phyloP scores from a whole-genome alignment of 2,113 vertebrate genomes.

The Mormyrus iriodes region DNA sequence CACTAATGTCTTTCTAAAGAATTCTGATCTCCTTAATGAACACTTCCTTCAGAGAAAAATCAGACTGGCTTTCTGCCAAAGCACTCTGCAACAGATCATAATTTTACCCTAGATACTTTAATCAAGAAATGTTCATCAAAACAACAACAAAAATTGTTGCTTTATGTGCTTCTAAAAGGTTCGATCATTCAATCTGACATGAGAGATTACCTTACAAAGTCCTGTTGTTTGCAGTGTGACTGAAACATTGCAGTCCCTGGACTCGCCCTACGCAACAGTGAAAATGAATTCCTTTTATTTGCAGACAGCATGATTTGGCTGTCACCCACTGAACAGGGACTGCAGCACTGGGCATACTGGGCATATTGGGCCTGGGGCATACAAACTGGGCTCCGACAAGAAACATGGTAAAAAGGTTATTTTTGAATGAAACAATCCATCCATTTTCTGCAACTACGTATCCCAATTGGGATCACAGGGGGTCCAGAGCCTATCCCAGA shows the following conservation, averaged over 20 bases:
- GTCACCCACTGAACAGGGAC: background rate
- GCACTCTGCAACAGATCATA: background rate
- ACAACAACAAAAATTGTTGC: background rate
- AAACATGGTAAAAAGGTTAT: background rate
- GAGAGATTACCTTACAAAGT: background rate
- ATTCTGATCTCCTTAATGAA: background rate
- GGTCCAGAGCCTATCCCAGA: too few relatives aligned
- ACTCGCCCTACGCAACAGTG: background rate
- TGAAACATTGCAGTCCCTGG: background rate
- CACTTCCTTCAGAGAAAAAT: background rate
- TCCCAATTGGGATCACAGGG: too few relatives aligned
- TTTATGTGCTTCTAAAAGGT: background rate
- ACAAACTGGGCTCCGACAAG: background rate
- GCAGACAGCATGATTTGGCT: background rate
- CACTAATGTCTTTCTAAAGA: background rate
- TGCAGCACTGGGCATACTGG: background rate
- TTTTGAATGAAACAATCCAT: background rate
- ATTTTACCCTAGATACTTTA: background rate
- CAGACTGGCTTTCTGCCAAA: background rate
- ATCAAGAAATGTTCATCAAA: background rate
- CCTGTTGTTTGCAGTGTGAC: background rate
- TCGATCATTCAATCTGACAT: background rate
- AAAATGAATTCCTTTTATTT: background rate
- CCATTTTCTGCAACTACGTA: too few relatives aligned
- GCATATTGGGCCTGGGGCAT: background rate